Evolutionary conservation across 2,797 vertebrate genomes (phyloP), one percentile per base, ranked within the genome.

Genomic region (Lagorchestes hirsutus): DNA sequence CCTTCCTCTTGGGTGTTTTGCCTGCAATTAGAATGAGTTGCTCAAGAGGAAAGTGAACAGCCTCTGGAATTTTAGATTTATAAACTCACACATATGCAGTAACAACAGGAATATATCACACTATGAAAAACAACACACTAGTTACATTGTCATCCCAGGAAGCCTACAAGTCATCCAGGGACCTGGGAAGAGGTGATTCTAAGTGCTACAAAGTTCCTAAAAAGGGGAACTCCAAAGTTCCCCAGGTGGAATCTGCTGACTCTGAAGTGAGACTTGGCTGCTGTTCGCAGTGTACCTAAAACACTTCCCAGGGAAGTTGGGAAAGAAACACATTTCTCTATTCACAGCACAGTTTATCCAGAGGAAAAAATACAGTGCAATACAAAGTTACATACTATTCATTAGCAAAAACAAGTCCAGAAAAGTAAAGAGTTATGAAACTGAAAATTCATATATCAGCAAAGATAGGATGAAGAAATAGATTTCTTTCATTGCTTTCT

Each of bases 281-380:
- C 90, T 91, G 5, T 87, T 55, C 55, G 29, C 52, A 91, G 29
- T 55, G 52, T 91, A 24, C 40, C 90, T n/a, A 52, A 54, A 55
- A 91, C 54, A 34, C 54, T 90, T n/a, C 92, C 74, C 31, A 92
- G 96, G 50, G 52, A 92, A 90, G 67, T 6, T 52, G 27, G 55
- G n/a, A 62, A 55, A 29, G 90, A 97, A 87, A 96, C 29, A 67
- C 0, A 94, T 59, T 58, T 95, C 91, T 93, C 56, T 90, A 96
- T 90, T 87, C 40, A 93, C 55, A 95, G 91, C 94, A 98, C 92
- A 96, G 55, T 87, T 29, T 93, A 94, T 94, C 96, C 94, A 95
- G 92, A 92, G 91, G 92, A 93, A 97, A 52, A 97, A 95, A 40
- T 96, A 97, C 93, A 97, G 91, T 95, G 91, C 54, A 93, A 93